Evolutionary conservation across 1,140 invertebrate species (phyloP).

Genomic region (Campoletis sonorensis): DNA sequence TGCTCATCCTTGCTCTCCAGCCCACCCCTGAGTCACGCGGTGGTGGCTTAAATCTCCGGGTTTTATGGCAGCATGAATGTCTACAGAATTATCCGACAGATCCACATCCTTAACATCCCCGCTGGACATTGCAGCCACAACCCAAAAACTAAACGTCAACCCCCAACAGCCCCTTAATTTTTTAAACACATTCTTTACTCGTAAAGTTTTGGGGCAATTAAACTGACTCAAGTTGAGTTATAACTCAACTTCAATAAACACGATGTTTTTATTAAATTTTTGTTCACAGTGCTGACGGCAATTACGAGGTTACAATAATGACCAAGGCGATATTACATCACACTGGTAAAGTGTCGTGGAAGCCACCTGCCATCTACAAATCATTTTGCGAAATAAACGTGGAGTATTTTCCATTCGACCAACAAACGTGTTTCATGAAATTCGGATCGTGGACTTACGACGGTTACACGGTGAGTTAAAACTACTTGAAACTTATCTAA

Average conservation of each 20-base stretch:
- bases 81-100: no score
- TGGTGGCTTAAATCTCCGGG: no score
- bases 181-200: no score
- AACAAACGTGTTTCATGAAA: slow-evolving; percentile 98
- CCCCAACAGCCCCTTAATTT: no score
- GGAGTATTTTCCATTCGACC: slow-evolving; percentile 97
- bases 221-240: not conserved
- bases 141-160: no score
- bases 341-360: slow-evolving; percentile 96
- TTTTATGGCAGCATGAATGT: no score
- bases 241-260: not conserved
- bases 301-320: slow-evolving; percentile 99
- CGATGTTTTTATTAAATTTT: slow-evolving; percentile 50
- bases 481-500: slow-evolving; percentile 4
- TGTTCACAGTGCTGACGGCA: slow-evolving; percentile 94
- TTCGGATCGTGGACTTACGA: slow-evolving; percentile 98
- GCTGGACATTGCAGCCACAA: no score
- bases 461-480: slow-evolving; percentile 87
- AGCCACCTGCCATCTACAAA: slow-evolving; percentile 98
- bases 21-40: no score
- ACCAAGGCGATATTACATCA: slow-evolving; percentile 95
- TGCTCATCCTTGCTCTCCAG: no score
- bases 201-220: no score
- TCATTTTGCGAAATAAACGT: slow-evolving; percentile 98
- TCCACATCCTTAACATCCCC: no score